Evolutionary conservation across 2,113 vertebrate species (phyloP), one percentile per base, ranked within the genome.

Genomic region (Notarius lentiginosus): DNA sequence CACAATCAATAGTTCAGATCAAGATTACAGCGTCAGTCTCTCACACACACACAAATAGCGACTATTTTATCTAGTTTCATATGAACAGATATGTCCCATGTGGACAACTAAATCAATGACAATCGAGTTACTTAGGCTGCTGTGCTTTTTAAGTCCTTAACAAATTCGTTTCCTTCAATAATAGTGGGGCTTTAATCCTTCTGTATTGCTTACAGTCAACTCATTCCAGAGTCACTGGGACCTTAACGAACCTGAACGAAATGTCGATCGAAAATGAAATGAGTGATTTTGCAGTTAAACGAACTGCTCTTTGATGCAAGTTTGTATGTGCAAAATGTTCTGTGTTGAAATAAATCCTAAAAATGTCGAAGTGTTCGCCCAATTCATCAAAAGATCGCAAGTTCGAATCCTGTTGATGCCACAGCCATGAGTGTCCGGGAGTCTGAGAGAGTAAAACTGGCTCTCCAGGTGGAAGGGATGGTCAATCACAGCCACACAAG

Each of bases 1-100:
- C 66, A 11, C 76, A 18, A 84, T 86, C 84, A 84, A 72, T 90
- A 81, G 53, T 75, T 77, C 83, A 81, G 53, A 66, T 77, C 83
- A 87, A 85, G 85, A 53, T 72, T 83, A 34, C 41, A 73, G 22
- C 51, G 27, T 24, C 53, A 72, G 73, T 58, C 20, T 75, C 83
- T 30, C 61, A 18, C 7, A 9, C 20, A 7, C 58, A 18, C 9
- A 51, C 22, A 15, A 9, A 24, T 6, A 18, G 6, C 6, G 24
- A 24, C 77, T 80, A 68, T 83, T 17, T 24, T 73, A 65, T 81
- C 17, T 49, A 20, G 56, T 34, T 34, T 1, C 10, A 51, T 61
- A 9, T 77, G 56, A 56, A 75, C 76, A 88, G 47, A 76, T 17
- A 5, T 82, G 83, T 55, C 22, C 75, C 47, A 60, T 24, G 18